Evolutionary conservation across 2,797 vertebrate species (phyloP).

Genomic region (Molossus alvarezi): DNA sequence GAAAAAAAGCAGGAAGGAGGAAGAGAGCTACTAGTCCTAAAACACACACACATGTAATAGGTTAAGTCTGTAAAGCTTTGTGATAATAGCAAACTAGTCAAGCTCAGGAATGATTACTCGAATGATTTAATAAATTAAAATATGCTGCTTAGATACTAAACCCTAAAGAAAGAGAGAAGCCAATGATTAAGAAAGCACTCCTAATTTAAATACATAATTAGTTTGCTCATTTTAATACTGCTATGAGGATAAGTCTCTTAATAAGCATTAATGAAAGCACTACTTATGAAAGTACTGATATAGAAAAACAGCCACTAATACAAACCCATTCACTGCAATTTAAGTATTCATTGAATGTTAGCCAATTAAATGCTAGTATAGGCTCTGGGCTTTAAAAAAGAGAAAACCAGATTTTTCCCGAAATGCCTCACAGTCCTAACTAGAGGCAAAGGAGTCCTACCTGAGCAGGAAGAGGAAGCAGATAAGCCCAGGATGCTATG

Average conservation of each 20-base stretch:
- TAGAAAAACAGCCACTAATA: constrained; percentile 42
- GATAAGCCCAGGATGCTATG: constrained; percentile 85
- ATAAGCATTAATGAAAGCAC: constrained; percentile 57
- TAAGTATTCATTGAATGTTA: constrained; percentile 53
- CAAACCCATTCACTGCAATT: constrained; percentile 37
- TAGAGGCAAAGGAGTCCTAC: constrained; percentile 83
- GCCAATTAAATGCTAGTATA: background rate
- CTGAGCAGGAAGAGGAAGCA: constrained; percentile 84
- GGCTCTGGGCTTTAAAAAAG: background rate
- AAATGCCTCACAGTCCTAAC: constrained; percentile 79
- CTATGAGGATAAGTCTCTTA: constrained; percentile 65
- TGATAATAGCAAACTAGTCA: background rate
- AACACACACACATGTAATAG: background rate
- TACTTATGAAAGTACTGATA: constrained; percentile 60
- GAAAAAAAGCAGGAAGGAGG: background rate
- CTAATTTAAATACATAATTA: constrained; percentile 38
- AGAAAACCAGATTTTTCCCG: background rate
- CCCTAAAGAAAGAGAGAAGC: constrained; percentile 23
- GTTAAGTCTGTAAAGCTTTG: constrained; percentile 14
- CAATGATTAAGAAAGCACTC: constrained; percentile 46
- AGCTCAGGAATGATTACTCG: constrained; percentile 45
- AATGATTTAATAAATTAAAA: constrained; percentile 39
- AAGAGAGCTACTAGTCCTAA: constrained; percentile 10
- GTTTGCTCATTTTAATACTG: constrained; percentile 66
- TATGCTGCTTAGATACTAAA: constrained; percentile 58